phyloP scores from a whole-genome alignment of 2,113 vertebrate species.

The Nipponia nippon region DNA sequence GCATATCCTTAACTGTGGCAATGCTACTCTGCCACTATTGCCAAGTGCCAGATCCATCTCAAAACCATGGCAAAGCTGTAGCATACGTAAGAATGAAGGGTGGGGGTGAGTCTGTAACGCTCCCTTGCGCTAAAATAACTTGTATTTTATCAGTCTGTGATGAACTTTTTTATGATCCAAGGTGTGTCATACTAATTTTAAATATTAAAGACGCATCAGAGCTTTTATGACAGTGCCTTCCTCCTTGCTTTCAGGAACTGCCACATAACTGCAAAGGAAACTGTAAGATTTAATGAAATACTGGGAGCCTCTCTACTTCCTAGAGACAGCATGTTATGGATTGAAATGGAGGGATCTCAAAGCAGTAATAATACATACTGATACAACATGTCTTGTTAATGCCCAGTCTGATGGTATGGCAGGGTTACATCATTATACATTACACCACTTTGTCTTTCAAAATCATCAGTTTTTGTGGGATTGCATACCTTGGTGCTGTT shows the following conservation, averaged over 20 bases:
- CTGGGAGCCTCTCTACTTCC: background rate
- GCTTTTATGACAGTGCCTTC: background rate
- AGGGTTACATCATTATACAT: background rate
- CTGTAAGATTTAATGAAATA: background rate
- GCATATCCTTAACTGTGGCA: background rate
- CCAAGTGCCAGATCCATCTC: background rate
- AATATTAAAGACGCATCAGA: background rate
- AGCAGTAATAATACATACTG: background rate
- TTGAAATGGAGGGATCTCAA: background rate
- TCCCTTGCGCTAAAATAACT: background rate
- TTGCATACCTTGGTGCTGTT: background rate
- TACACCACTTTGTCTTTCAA: conserved; percentile 19
- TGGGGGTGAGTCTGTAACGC: background rate
- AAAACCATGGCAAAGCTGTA: background rate
- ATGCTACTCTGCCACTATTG: background rate
- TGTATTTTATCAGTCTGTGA: background rate
- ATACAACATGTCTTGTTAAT: background rate
- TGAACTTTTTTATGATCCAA: conserved; percentile 3
- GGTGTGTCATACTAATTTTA: background rate
- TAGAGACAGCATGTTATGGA: background rate
- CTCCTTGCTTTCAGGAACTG: background rate
- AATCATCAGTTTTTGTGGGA: background rate
- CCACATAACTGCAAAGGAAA: background rate
- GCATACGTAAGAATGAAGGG: background rate
- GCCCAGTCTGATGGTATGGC: background rate